Evolutionary conservation across 1,140 invertebrate species (phyloP).

Genomic region (Pseudomyrmex concolor): DNA sequence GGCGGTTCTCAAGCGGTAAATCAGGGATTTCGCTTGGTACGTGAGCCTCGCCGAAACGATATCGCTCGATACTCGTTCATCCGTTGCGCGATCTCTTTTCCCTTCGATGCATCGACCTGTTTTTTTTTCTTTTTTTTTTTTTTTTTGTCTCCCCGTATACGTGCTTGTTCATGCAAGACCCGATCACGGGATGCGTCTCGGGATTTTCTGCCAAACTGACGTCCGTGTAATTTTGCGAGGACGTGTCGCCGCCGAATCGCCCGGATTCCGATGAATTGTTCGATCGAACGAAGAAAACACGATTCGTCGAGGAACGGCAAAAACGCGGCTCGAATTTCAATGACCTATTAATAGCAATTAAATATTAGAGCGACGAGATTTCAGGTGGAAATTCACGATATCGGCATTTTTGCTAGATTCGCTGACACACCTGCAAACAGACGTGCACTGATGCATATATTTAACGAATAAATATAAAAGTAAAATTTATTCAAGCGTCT

Average conservation of each 20-base stretch:
- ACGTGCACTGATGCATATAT: constrained; percentile 31
- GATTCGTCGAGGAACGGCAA: background rate
- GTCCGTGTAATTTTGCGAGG: constrained; percentile 8
- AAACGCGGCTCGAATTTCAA: constrained; percentile 42
- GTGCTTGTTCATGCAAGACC: constrained; percentile 44
- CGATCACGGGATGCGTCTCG: constrained; percentile 12
- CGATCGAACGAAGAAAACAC: background rate
- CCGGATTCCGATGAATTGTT: constrained; percentile 1
- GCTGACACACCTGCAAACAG: constrained; percentile 48
- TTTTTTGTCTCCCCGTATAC: background rate
- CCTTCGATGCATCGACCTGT: constrained; percentile 21
- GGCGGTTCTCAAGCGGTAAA: constrained; percentile 66
- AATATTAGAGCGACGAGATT: constrained; percentile 36
- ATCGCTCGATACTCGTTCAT: constrained; percentile 60
- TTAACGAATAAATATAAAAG: constrained; percentile 54
- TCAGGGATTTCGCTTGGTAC: constrained; percentile 70
- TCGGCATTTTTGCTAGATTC: constrained; percentile 48
- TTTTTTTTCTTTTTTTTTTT: too few species aligned
- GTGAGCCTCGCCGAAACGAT: constrained; percentile 62
- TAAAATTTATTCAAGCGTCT: constrained; percentile 49
- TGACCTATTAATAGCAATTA: constrained; percentile 56
- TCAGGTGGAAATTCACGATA: constrained; percentile 34
- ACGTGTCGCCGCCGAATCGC: constrained; percentile 1
- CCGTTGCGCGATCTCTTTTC: constrained; percentile 16
- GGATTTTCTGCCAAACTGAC: constrained; percentile 34